These are phyloP conservation scores for Trachythela sp. DNA, from an alignment of 64 coral and sea anemone genomes.

Conservation along the genomic window DNA sequence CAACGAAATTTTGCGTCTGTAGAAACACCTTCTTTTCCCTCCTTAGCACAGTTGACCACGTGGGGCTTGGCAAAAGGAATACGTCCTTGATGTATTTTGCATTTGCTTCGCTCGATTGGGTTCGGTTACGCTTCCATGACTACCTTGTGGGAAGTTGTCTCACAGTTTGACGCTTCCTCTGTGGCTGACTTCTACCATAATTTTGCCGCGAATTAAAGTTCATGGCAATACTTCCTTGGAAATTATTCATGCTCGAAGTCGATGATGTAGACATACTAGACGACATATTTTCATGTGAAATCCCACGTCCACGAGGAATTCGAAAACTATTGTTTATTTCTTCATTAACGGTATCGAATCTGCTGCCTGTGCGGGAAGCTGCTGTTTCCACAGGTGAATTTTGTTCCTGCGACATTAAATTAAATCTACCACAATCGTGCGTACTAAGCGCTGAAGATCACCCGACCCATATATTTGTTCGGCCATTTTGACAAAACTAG, in stretches of 20 bases:
- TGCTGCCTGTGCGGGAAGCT: not conserved
- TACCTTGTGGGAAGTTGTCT: not conserved
- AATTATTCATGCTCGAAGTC: not conserved
- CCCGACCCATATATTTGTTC: not conserved
- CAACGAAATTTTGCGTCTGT: not conserved
- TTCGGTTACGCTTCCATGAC: not conserved
- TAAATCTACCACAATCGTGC: not conserved
- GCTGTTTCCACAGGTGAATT: not conserved
- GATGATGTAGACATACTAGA: no score
- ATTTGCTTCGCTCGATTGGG: not conserved
- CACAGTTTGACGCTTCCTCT: constrained; percentile 10
- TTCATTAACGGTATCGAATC: not conserved
- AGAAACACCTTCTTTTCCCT: constrained; percentile 10
- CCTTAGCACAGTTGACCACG: constrained; percentile 13
- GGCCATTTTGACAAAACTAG: not conserved
- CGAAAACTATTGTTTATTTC: not conserved
- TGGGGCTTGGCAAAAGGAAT: constrained; percentile 11
- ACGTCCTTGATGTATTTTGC: not conserved
- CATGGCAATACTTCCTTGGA: not conserved
- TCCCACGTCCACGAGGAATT: not conserved
- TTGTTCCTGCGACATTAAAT: constrained; percentile 23
- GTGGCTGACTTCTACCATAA: not conserved
- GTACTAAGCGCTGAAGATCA: not conserved
- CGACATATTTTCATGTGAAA: not conserved
- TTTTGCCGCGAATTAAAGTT: constrained; percentile 21